Percentiles rank a stretch among this genome's conserved stretches.
Evolutionary conservation across 92 coral and sea anemone genomes (phyloP).

Genomic region (Parazoanthus swiftii): DNA sequence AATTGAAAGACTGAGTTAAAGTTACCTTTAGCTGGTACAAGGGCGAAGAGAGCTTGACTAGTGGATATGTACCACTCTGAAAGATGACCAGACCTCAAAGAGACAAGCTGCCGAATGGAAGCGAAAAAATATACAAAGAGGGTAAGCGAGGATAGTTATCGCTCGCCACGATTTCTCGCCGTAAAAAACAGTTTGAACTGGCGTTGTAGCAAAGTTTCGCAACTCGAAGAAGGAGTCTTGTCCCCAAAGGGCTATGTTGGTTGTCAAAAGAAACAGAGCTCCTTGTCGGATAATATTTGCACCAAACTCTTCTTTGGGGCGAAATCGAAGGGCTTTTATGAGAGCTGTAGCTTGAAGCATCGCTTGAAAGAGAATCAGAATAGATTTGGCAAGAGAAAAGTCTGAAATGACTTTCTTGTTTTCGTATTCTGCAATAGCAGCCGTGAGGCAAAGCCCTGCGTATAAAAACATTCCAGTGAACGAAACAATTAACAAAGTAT

Average conservation of each 20-base stretch:
- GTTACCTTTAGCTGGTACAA: slow-evolving; percentile 4
- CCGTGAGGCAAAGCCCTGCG: slow-evolving; percentile 89
- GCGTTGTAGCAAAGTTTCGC: slow-evolving; percentile 86
- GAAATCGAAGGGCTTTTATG: slow-evolving; percentile 91
- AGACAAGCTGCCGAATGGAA: slow-evolving; percentile 95
- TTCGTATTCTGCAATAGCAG: slow-evolving; percentile 91
- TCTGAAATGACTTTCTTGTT: slow-evolving; percentile 75
- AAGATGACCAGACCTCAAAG: slow-evolving; percentile 94
- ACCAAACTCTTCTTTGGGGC: slow-evolving; percentile 80
- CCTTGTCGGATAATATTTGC: slow-evolving; percentile 95
- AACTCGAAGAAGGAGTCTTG: slow-evolving; percentile 95
- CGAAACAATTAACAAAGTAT: slow-evolving; percentile 78
- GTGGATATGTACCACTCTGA: slow-evolving; percentile 64
- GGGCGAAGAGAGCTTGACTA: slow-evolving; percentile 5
- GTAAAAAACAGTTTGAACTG: slow-evolving; percentile 90
- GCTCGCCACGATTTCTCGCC: slow-evolving; percentile 97
- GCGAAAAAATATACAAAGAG: slow-evolving; percentile 92
- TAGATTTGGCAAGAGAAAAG: slow-evolving; percentile 83
- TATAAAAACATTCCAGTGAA: slow-evolving; percentile 88
- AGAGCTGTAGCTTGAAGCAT: slow-evolving; percentile 93
- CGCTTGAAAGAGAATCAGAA: slow-evolving; percentile 77
- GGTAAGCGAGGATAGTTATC: slow-evolving; percentile 89
- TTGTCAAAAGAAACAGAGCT: slow-evolving; percentile 86
- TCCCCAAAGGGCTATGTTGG: slow-evolving; percentile 92
- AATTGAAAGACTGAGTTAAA: neutral